Evolutionary conservation across 2,888 invertebrate species (phyloP).

Genomic region (Drosophila antonietae): DNA sequence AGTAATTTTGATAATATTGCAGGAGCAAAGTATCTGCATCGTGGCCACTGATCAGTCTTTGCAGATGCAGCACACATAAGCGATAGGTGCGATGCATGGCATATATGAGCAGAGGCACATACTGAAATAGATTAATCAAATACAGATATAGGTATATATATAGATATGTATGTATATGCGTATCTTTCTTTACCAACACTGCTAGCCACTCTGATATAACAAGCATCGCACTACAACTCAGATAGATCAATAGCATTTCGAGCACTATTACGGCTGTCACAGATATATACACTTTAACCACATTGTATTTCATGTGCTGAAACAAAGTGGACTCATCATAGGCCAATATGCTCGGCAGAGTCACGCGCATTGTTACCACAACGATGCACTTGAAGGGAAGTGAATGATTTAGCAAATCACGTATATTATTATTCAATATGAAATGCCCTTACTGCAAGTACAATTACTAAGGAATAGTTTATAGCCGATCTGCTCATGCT

Average conservation of each 20-base stretch:
- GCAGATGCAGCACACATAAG: not conserved
- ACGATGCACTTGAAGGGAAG: slow-evolving; percentile 15
- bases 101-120: slow-evolving; percentile 38
- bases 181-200: slow-evolving; percentile 29
- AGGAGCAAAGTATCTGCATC: not conserved
- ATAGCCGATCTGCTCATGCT: slow-evolving; percentile 19
- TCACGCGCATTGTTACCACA: slow-evolving; percentile 39
- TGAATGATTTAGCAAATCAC: too few relatives aligned
- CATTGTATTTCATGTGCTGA: slow-evolving; percentile 11
- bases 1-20: slow-evolving; percentile 14
- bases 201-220: slow-evolving; percentile 38
- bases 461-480: not conserved
- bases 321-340: slow-evolving; percentile 20
- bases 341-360: slow-evolving; percentile 10
- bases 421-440: not conserved
- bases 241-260: slow-evolving; percentile 17
- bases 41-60: not conserved
- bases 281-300: slow-evolving; percentile 26
- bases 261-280: slow-evolving; percentile 24
- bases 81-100: slow-evolving; percentile 1
- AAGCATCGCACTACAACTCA: slow-evolving; percentile 25
- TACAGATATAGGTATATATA: too few relatives aligned
- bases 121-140: slow-evolving; percentile 18
- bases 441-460: slow-evolving; percentile 30
- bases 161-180: too few relatives aligned